Evolutionary conservation across 2,113 vertebrate genomes (phyloP).

Genomic region (Cynopterus brachyotis): DNA sequence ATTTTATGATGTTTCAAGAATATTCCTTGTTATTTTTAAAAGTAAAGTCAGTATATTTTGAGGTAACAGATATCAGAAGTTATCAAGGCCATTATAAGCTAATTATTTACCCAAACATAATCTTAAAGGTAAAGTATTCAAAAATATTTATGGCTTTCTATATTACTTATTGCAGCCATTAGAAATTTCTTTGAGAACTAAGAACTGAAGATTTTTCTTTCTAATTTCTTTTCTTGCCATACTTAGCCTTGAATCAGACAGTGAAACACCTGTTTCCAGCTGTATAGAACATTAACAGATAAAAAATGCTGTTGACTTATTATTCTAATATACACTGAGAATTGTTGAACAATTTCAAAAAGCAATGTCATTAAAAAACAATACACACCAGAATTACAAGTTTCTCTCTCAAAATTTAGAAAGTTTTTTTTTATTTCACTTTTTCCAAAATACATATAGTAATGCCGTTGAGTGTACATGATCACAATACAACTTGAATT

Average conservation of each 20-base stretch:
- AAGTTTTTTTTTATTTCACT: neutral
- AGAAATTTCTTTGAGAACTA: slow-evolving; percentile 47
- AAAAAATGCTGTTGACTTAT: slow-evolving; percentile 35
- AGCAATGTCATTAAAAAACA: neutral
- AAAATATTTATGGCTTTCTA: slow-evolving; percentile 41
- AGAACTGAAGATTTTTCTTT: slow-evolving; percentile 9
- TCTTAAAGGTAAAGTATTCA: slow-evolving; percentile 1
- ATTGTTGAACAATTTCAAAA: neutral
- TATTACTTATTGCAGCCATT: slow-evolving; percentile 43
- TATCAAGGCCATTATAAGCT: slow-evolving; percentile 13
- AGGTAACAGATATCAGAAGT: slow-evolving; percentile 69
- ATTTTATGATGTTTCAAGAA: slow-evolving; percentile 41
- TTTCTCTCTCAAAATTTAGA: neutral
- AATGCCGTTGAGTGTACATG: neutral
- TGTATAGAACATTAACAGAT: slow-evolving; percentile 29
- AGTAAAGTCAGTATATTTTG: slow-evolving; percentile 63
- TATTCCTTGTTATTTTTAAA: slow-evolving; percentile 53
- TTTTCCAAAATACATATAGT: neutral
- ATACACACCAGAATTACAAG: neutral
- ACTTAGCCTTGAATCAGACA: slow-evolving; percentile 48
- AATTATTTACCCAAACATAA: slow-evolving; percentile 48
- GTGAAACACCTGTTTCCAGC: slow-evolving; percentile 46
- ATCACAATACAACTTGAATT: neutral
- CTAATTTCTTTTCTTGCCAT: neutral
- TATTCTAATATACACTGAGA: slow-evolving; percentile 2